These are phyloP conservation scores for Pachycephus smyrnensis DNA, from an alignment of 2,888 invertebrate genomes.

Conservation along the genomic window DNA sequence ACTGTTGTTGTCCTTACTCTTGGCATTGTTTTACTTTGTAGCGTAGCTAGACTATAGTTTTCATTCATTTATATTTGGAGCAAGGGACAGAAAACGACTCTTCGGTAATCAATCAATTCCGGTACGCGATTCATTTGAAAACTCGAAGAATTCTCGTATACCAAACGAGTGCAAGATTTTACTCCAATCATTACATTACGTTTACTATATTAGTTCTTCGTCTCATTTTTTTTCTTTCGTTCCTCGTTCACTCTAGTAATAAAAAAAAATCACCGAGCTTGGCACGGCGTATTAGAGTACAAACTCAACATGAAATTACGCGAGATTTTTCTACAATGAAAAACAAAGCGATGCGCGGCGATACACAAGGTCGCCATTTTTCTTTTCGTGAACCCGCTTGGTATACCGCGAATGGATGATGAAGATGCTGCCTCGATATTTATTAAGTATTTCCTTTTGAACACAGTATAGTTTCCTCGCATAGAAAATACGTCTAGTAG, in stretches of 20 bases:
- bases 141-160: constrained; percentile 19
- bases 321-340: background rate
- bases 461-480: constrained; percentile 47
- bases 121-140: constrained; percentile 30
- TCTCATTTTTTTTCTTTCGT: background rate
- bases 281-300: background rate
- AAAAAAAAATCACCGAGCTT: background rate
- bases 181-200: background rate
- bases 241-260: background rate
- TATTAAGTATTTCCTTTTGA: constrained; percentile 37
- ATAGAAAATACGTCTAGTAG: constrained; percentile 39
- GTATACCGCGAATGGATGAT: background rate
- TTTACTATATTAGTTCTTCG: background rate
- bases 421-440: constrained; percentile 16
- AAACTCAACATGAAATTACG: background rate
- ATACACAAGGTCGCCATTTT: background rate
- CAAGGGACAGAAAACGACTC: constrained; percentile 8
- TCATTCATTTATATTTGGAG: background rate
- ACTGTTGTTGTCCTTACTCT: background rate
- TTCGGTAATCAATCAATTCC: constrained; percentile 40
- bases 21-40: constrained; percentile 7
- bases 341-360: background rate
- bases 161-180: background rate
- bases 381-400: constrained; percentile 4
- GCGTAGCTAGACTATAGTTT: background rate